These are phyloP conservation scores for Ostrea denselamellosa DNA, from an alignment of 1,140 invertebrate genomes.

Conservation along the genomic window DNA sequence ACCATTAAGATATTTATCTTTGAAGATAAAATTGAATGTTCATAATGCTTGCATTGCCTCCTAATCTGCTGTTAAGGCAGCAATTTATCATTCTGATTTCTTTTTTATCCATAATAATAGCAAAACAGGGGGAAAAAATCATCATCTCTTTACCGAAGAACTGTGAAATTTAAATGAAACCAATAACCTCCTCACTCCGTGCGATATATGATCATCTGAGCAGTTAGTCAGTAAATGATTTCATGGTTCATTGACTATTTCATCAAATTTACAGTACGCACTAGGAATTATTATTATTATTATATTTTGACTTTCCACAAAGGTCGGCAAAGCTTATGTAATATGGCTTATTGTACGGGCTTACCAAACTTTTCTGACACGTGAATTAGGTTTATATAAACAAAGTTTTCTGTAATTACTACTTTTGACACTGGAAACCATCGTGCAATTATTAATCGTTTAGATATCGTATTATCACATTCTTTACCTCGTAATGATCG, in stretches of 20 bases:
- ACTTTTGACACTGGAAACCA: background rate
- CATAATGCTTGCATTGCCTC: background rate
- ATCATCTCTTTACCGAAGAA: background rate
- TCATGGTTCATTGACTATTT: constrained; percentile 11
- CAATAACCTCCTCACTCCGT: background rate
- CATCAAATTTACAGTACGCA: background rate
- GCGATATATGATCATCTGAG: background rate
- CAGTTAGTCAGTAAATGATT: background rate
- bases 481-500: no score
- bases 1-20: constrained; percentile 11
- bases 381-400: background rate
- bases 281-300: background rate
- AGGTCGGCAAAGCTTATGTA: background rate
- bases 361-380: background rate
- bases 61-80: constrained; percentile 28
- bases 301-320: background rate
- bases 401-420: background rate
- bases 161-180: background rate
- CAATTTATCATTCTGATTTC: constrained; percentile 34
- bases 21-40: background rate
- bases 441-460: no score
- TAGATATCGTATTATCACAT: no score
- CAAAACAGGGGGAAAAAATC: background rate
- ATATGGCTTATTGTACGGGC: background rate
- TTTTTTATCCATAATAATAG: constrained; percentile 9